These are phyloP conservation scores for Orbicella faveolata DNA, from an alignment of 64 coral and sea anemone species.

Conservation along the genomic window DNA sequence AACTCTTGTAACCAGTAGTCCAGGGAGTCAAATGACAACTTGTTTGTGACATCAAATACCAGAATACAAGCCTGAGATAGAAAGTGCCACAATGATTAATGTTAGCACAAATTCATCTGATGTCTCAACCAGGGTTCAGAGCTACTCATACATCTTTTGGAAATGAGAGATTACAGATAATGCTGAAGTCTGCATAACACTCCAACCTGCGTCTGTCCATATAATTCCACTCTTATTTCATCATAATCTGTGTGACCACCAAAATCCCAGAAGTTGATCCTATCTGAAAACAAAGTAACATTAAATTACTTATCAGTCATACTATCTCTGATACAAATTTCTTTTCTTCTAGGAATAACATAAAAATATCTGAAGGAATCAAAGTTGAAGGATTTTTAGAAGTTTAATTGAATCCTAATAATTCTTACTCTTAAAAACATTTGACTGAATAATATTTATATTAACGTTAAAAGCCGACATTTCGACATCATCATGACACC, in stretches of 20 bases:
- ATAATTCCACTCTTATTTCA: slow-evolving; percentile 88
- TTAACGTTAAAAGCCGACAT: no score
- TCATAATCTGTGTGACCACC: slow-evolving; percentile 93
- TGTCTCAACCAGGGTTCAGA: no score
- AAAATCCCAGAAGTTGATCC: slow-evolving; percentile 99
- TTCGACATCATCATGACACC: no score
- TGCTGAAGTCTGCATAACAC: not conserved
- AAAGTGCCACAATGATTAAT: not conserved
- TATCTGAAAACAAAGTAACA: slow-evolving; percentile 43
- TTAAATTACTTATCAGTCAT: not conserved
- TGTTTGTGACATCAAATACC: slow-evolving; percentile 93
- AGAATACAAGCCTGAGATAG: slow-evolving; percentile 76
- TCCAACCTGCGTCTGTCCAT: slow-evolving; percentile 90
- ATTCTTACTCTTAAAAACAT: no score
- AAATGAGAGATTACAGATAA: not conserved
- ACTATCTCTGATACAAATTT: not conserved
- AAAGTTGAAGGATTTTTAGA: no score
- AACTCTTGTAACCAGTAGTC: slow-evolving; percentile 91
- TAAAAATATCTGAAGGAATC: no score
- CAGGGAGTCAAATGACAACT: slow-evolving; percentile 84
- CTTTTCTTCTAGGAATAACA: no score
- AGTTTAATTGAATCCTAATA: not conserved
- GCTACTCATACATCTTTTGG: not conserved
- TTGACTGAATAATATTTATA: no score
- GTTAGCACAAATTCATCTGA: no score